A percentile compares a stretch with the other conserved stretches of the same genome.
Evolutionary conservation across 2,113 vertebrate species (phyloP).

Genomic region (Platysternon megacephalum): DNA sequence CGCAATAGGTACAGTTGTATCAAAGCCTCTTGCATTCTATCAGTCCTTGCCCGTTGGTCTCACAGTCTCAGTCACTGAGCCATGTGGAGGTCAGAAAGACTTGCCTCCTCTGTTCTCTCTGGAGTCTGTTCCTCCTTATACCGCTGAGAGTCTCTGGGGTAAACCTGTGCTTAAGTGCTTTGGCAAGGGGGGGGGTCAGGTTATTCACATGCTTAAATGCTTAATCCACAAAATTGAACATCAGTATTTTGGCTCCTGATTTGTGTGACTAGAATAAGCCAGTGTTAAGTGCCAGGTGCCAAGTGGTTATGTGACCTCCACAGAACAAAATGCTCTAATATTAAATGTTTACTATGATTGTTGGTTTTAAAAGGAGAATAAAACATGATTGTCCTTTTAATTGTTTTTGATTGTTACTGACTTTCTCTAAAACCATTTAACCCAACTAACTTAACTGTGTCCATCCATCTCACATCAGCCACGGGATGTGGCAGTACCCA

Average conservation of each 20-base stretch:
- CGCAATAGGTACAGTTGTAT: neutral
- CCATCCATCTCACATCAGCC: neutral
- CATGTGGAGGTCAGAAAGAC: neutral
- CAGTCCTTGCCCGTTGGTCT: accelerated
- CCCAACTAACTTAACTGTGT: neutral
- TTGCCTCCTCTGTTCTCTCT: accelerated
- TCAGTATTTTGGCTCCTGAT: neutral
- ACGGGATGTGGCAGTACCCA: neutral
- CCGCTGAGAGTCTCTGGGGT: neutral
- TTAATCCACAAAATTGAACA: too few relatives aligned
- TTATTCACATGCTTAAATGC: neutral
- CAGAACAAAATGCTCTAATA: neutral
- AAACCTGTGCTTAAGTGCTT: neutral
- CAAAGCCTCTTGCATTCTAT: neutral
- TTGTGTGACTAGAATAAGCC: neutral
- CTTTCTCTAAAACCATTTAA: neutral
- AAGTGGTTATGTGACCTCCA: neutral
- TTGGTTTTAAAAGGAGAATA: neutral
- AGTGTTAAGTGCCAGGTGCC: neutral
- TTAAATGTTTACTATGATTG: neutral
- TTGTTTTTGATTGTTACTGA: neutral
- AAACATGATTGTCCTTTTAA: neutral
- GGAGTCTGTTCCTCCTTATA: accelerated
- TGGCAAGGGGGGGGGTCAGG: neutral
- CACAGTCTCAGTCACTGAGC: neutral